A percentile compares a stretch with the other conserved stretches of the same genome.
These are phyloP conservation scores for Pantherophis alleghaniensis DNA, from an alignment of 2,797 vertebrate species.

Conservation along the genomic window DNA sequence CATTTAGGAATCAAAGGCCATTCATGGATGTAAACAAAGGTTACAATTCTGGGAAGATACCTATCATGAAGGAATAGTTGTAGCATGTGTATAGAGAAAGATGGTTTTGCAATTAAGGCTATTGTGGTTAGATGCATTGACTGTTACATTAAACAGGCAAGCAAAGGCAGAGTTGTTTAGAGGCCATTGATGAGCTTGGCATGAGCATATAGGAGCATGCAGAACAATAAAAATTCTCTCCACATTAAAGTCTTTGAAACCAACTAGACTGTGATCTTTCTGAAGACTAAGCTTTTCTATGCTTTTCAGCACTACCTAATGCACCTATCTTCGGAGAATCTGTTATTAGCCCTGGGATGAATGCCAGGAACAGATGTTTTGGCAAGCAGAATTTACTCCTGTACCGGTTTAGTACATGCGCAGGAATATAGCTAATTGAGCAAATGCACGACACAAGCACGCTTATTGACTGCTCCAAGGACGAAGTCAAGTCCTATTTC, in stretches of 20 bases:
- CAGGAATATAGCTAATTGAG: not conserved
- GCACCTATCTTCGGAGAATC: not conserved
- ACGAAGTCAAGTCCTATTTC: not conserved
- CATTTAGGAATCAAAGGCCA: not conserved
- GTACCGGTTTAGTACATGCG: not conserved
- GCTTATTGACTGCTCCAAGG: not conserved
- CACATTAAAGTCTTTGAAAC: not conserved
- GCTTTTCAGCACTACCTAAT: slow-evolving; percentile 4
- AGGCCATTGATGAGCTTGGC: not conserved
- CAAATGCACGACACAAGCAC: not conserved
- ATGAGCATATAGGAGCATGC: not conserved
- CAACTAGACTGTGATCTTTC: not conserved
- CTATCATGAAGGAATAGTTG: not conserved
- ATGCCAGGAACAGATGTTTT: fast-evolving
- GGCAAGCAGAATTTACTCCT: not conserved
- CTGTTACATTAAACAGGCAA: not conserved
- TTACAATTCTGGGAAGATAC: not conserved
- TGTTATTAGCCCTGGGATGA: not conserved
- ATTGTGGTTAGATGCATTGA: not conserved
- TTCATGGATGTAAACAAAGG: not conserved
- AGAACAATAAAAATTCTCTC: not conserved
- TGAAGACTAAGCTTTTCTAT: not conserved
- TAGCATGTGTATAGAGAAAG: not conserved
- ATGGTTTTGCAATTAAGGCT: not conserved
- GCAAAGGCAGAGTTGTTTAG: not conserved